These are phyloP conservation scores for Apis dorsata DNA, from an alignment of 1,140 invertebrate genomes.

Conservation along the genomic window DNA sequence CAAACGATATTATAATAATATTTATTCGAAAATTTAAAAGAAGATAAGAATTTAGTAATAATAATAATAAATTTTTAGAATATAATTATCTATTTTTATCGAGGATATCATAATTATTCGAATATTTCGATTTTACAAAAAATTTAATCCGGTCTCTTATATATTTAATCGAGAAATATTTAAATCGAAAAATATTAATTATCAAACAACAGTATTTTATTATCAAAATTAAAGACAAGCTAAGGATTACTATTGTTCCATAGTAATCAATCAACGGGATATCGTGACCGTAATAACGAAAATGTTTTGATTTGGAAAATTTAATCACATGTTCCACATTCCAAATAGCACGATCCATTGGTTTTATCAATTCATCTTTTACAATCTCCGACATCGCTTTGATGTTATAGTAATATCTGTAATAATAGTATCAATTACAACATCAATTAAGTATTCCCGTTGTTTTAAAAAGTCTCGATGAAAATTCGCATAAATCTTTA, in stretches of 20 bases:
- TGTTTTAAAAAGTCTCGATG: neutral
- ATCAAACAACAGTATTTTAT: neutral
- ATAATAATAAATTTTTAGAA: neutral
- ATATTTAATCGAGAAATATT: too few relatives aligned
- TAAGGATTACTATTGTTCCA: constrained; percentile 7
- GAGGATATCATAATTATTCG: neutral
- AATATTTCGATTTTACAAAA: neutral
- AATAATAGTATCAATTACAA: constrained; percentile 30
- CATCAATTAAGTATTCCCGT: neutral
- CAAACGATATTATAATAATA: neutral
- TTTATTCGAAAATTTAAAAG: neutral
- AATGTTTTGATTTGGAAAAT: constrained; percentile 75
- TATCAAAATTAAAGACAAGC: neutral
- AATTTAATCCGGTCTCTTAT: too few relatives aligned
- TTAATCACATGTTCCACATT: constrained; percentile 80
- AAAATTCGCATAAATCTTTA: neutral
- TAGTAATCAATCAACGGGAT: constrained; percentile 69
- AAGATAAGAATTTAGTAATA: neutral
- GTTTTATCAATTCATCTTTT: constrained; percentile 72
- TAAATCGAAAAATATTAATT: neutral
- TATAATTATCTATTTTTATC: neutral
- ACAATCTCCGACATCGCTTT: constrained; percentile 70
- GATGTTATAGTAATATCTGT: constrained; percentile 72
- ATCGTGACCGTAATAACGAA: constrained; percentile 72
- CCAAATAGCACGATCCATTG: constrained; percentile 76